Percentiles rank a stretch among this genome's conserved stretches.
Evolutionary conservation across 2,113 vertebrate genomes (phyloP).

Genomic region (Solea senegalensis): DNA sequence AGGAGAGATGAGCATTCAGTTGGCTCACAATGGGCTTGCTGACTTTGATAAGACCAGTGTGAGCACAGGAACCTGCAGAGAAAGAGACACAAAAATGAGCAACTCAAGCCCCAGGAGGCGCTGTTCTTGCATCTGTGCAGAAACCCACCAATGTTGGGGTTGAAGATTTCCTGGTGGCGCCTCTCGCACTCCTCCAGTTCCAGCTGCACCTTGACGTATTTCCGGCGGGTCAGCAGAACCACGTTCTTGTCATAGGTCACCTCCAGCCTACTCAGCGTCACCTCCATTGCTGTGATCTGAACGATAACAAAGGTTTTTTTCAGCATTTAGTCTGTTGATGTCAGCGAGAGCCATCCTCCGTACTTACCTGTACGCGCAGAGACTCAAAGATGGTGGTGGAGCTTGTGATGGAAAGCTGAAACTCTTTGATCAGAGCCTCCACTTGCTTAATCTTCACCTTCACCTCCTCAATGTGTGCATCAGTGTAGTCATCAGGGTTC

Average conservation of each 20-base stretch:
- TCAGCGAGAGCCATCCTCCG: neutral
- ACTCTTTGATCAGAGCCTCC: conserved; percentile 74
- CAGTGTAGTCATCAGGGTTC: conserved; percentile 63
- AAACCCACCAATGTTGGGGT: conserved; percentile 71
- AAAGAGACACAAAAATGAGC: neutral
- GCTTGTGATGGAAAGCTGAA: conserved; percentile 69
- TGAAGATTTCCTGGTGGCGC: conserved; percentile 73
- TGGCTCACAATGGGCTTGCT: conserved; percentile 76
- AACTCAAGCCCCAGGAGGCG: neutral
- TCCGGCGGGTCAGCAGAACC: conserved; percentile 62
- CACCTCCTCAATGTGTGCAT: conserved; percentile 60
- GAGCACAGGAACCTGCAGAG: conserved; percentile 70
- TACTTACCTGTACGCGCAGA: conserved; percentile 70
- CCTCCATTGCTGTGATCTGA: conserved; percentile 61
- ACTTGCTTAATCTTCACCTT: conserved; percentile 79
- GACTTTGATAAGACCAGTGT: conserved; percentile 68
- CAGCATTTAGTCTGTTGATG: neutral
- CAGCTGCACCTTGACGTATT: conserved; percentile 72
- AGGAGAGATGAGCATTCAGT: conserved; percentile 63
- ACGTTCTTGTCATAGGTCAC: conserved; percentile 69
- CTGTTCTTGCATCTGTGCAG: neutral
- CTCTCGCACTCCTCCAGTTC: conserved; percentile 74
- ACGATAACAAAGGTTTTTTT: conserved; percentile 1
- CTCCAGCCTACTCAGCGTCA: conserved; percentile 63
- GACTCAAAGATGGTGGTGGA: conserved; percentile 61